Conservation (phyloP, 1,140 invertebrate species). For the Charaxes varanes region DNA sequence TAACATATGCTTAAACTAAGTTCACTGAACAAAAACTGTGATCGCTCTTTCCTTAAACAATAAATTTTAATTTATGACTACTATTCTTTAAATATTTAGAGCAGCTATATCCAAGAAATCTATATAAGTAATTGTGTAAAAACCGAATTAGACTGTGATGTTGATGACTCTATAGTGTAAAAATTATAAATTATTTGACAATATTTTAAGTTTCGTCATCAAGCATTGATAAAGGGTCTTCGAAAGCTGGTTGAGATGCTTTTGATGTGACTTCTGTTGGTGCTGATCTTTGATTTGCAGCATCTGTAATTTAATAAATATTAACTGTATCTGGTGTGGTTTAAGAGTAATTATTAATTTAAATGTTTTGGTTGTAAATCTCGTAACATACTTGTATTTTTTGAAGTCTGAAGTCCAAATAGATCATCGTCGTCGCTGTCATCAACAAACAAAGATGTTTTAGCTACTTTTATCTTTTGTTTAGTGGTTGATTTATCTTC, state of each 20-base stretch:
- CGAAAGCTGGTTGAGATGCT: slow-evolving; percentile 31
- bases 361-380: neutral
- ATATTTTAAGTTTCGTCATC: slow-evolving; percentile 24
- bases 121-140: no score
- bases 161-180: no score
- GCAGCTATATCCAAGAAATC: no score
- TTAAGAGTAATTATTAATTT: no score
- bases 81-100: no score
- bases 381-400: slow-evolving; percentile 19
- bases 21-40: no score
- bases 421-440: slow-evolving; percentile 47
- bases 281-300: slow-evolving; percentile 11
- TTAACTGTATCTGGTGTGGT: no score
- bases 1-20: no score
- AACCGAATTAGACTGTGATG: no score
- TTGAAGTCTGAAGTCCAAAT: slow-evolving; percentile 33
- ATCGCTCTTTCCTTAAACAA: no score
- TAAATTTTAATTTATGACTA: no score
- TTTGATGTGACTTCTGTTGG: slow-evolving; percentile 25
- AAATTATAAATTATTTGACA: neutral
- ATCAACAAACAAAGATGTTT: slow-evolving; percentile 43
- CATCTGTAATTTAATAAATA: slow-evolving; percentile 11
- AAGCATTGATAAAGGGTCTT: slow-evolving; percentile 46
- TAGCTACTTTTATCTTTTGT: slow-evolving; percentile 23
- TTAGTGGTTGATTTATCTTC: slow-evolving; percentile 15